These are phyloP conservation scores for Echinometra lucunter DNA, from an alignment of 53 echinoderm and acorn worm species.

Conservation along the genomic window DNA sequence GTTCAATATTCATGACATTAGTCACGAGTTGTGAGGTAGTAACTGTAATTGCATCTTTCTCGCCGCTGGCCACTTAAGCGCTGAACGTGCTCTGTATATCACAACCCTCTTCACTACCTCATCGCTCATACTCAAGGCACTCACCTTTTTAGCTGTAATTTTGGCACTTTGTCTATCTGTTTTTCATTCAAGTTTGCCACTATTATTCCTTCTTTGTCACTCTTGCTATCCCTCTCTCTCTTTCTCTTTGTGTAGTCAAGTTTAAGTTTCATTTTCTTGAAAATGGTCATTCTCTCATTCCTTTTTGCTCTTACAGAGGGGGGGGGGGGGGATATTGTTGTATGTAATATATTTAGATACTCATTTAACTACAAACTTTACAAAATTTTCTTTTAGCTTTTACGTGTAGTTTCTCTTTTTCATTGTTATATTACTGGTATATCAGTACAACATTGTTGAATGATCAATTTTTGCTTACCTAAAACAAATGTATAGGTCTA, in stretches of 20 bases:
- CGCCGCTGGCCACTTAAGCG: slow-evolving; percentile 64
- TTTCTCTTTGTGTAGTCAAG: background rate
- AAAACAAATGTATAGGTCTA: too few relatives aligned
- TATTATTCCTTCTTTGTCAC: background rate
- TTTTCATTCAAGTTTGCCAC: background rate
- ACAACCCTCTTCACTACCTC: background rate
- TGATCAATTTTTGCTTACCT: too few relatives aligned
- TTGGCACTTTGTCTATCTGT: background rate
- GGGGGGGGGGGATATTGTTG: too few relatives aligned
- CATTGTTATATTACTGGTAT: too few relatives aligned
- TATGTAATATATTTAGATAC: too few relatives aligned
- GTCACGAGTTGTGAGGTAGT: slow-evolving; percentile 49
- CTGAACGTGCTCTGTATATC: slow-evolving; percentile 61
- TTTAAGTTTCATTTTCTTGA: background rate
- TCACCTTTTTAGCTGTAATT: slow-evolving; percentile 14
- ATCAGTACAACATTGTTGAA: too few relatives aligned
- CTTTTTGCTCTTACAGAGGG: too few relatives aligned
- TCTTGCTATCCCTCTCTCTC: background rate
- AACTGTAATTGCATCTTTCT: slow-evolving; percentile 63
- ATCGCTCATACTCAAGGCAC: background rate
- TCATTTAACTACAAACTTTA: too few relatives aligned
- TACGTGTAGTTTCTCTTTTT: too few relatives aligned
- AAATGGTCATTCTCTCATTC: background rate
- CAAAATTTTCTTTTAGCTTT: background rate
- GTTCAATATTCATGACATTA: slow-evolving; percentile 72